Base-by-base conservation (phyloP, 2,888 invertebrate genomes). In the Platerodrilus igneus region DNA sequence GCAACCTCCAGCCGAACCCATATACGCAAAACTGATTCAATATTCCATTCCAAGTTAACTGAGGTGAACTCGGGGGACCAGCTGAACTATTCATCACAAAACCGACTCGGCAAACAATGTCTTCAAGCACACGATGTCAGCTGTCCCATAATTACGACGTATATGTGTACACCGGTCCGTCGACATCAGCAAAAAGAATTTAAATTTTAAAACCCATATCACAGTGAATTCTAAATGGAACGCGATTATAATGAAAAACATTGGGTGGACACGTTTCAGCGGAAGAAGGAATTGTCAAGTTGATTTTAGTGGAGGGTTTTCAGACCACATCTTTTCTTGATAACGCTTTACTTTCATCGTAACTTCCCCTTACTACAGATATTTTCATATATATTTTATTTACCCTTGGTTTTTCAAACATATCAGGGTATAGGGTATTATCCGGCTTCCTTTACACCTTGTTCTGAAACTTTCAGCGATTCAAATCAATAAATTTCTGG, bases 101-200 rank as follows among this genome's bases (percentile, higher is more conserved):
- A 39, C 47, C 42, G 43, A 43, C 37, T 32, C 37, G 32, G 35
- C 43, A 40, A 42, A 50, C 47, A 50, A 50, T 47, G 45, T 50
- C 50, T 47, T 47, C 42, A 41, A 45, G 39, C 47, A 34, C 34
- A 45, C 48, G 48, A 51, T 47, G 50, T 51, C 50, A 48, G 50
- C 48, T 51, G 50, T 51, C 50, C 50, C 45, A 42, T 51, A 51
- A 51, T 51, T 51, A 51, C 46, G 48, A n/a, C n/a, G n/a, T n/a
- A n/a, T 43, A 43, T 45, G 48, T 48, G 48, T 50, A 47, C 41
- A 47, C 41, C 47, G 38, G 37, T n/a, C n/a, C n/a, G n/a, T 40
- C 37, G 28, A 31, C 33, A 26, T 29, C 31, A 29, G 32, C 37
- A 33, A 39, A 43, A 42, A 43, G 38, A 34, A 20, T 17, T 36